Conservation (phyloP, 2,113 vertebrate genomes). For the Clupea harengus region DNA sequence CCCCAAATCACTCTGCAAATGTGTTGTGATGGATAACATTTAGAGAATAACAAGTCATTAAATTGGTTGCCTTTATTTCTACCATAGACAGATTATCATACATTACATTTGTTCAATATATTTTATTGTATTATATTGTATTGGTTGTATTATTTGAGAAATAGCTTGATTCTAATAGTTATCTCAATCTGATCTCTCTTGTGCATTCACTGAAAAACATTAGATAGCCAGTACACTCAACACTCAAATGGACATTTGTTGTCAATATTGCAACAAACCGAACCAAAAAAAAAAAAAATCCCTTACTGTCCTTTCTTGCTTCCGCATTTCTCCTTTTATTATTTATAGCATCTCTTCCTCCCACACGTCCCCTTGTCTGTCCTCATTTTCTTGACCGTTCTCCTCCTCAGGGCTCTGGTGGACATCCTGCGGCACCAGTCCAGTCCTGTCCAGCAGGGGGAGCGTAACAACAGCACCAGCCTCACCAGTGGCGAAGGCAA, state of each 20-base stretch:
- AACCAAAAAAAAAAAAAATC: background rate
- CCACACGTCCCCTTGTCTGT: background rate
- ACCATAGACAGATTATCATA: background rate
- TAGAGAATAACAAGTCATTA: background rate
- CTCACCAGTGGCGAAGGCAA: constrained; percentile 62
- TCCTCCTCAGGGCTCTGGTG: constrained; percentile 77
- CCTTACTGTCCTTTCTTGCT: background rate
- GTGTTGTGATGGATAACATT: background rate
- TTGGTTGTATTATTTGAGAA: background rate
- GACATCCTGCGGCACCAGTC: constrained; percentile 87
- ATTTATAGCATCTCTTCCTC: background rate
- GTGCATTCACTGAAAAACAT: background rate
- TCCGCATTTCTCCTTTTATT: background rate
- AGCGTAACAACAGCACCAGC: constrained; percentile 76
- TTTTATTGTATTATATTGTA: background rate
- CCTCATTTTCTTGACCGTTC: constrained; percentile 5
- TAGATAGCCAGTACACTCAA: background rate
- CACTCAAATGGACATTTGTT: background rate
- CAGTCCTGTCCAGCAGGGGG: constrained; percentile 74
- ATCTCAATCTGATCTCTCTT: background rate
- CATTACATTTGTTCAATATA: background rate
- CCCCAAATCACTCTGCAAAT: background rate
- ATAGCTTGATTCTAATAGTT: too few species aligned
- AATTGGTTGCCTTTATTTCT: background rate
- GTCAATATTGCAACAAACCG: background rate